Conservation (phyloP, 2,113 vertebrate species). For the Prunella himalayana region DNA sequence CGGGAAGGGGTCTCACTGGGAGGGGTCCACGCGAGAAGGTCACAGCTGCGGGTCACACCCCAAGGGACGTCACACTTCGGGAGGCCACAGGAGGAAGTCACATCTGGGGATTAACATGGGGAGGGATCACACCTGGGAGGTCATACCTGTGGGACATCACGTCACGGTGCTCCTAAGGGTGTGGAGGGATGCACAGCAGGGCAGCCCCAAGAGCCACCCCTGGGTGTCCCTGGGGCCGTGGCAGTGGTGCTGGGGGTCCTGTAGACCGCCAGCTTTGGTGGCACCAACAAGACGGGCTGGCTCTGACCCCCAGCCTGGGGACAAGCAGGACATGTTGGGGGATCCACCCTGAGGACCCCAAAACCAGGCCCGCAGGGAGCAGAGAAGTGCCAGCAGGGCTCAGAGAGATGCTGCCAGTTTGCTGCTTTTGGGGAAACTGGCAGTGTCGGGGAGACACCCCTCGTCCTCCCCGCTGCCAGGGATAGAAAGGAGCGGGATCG, state of each 20-base stretch:
- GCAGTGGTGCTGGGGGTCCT: background rate
- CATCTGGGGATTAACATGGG: background rate
- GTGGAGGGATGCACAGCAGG: background rate
- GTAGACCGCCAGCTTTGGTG: background rate
- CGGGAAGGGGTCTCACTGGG: background rate
- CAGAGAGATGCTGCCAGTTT: background rate
- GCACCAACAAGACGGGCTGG: background rate
- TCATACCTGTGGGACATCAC: background rate
- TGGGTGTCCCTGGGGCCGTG: background rate
- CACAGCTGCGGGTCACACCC: background rate
- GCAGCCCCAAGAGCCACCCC: background rate
- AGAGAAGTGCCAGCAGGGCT: background rate
- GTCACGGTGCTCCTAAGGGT: too few species aligned
- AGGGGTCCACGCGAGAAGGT: background rate
- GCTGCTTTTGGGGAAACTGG: background rate
- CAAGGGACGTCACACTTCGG: background rate
- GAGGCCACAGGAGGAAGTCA: too few species aligned
- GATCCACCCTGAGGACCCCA: background rate
- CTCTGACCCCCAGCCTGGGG: background rate
- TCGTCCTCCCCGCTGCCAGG: background rate
- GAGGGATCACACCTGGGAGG: background rate
- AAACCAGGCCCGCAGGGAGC: background rate
- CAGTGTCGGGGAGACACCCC: rapidly evolving
- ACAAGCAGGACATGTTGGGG: too few species aligned
- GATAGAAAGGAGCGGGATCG: background rate